A percentile compares a stretch with the other conserved stretches of the same genome.
phyloP scores from a whole-genome alignment of 1,140 invertebrate genomes.

The Drosophila jambulina region DNA sequence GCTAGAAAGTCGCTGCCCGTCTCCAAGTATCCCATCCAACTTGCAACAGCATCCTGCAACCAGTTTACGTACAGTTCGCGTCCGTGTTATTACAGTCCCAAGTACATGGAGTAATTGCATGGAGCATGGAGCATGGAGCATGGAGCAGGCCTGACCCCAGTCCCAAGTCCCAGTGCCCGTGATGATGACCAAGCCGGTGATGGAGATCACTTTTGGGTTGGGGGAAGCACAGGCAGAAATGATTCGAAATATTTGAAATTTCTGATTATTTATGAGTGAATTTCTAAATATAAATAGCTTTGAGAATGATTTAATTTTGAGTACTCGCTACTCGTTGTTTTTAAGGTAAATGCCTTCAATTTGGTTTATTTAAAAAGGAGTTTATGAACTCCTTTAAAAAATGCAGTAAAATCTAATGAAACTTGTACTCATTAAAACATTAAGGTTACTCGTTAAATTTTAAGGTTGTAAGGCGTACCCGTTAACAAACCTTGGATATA shows the following conservation, averaged over 20 bases:
- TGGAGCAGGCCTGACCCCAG: slow-evolving; percentile 56
- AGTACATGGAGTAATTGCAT: slow-evolving; percentile 83
- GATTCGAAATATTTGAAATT: neutral
- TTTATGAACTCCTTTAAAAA: neutral
- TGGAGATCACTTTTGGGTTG: slow-evolving; percentile 19
- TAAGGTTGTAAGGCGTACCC: neutral
- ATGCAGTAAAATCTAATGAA: neutral
- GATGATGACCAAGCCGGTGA: slow-evolving; percentile 46
- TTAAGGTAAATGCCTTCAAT: neutral
- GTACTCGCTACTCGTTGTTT: neutral
- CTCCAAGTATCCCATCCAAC: slow-evolving; percentile 25
- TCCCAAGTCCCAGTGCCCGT: slow-evolving; percentile 31
- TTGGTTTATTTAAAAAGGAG: neutral
- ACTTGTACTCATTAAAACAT: neutral
- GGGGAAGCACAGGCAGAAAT: slow-evolving; percentile 15
- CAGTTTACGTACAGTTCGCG: slow-evolving; percentile 81
- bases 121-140: slow-evolving; percentile 34
- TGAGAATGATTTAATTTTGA: neutral
- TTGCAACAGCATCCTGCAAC: slow-evolving; percentile 58
- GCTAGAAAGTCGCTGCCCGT: slow-evolving; percentile 52
- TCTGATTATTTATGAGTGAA: neutral
- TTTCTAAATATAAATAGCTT: neutral
- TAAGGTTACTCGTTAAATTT: neutral
- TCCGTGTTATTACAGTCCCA: slow-evolving; percentile 76
- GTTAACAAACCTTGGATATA: too few species aligned